Evolutionary conservation across 2,113 vertebrate species (phyloP).

Genomic region (Lagopus muta): DNA sequence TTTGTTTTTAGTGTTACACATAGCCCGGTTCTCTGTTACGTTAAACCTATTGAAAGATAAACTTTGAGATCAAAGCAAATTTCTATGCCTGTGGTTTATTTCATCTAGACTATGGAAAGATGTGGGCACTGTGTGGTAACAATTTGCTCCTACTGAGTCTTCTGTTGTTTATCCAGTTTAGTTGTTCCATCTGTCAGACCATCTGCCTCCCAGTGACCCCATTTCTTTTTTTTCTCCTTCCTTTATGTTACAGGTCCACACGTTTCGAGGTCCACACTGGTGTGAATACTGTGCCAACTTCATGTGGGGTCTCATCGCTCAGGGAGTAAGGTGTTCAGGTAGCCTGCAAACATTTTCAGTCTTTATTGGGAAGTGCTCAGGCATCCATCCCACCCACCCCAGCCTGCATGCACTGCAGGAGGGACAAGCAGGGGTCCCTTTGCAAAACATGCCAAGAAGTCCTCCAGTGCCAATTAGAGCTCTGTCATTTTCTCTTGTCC

Average conservation of each 20-base stretch:
- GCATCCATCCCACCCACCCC: neutral
- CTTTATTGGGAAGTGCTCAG: neutral
- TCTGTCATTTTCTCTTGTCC: neutral
- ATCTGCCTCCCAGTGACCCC: slow-evolving; percentile 56
- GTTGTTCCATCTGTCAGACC: slow-evolving; percentile 55
- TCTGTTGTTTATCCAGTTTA: slow-evolving; percentile 48
- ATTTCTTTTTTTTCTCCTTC: neutral
- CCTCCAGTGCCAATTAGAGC: rapidly evolving
- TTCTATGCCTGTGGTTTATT: slow-evolving; percentile 45
- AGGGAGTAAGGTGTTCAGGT: slow-evolving; percentile 98
- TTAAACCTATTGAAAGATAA: slow-evolving; percentile 37
- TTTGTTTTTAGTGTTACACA: neutral
- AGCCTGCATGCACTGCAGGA: neutral
- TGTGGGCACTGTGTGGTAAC: neutral
- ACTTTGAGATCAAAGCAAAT: slow-evolving; percentile 49
- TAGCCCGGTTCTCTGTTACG: neutral
- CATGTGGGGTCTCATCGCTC: slow-evolving; percentile 99
- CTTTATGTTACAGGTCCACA: slow-evolving; percentile 87
- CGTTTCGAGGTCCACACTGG: slow-evolving; percentile 96
- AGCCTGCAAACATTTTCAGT: slow-evolving; percentile 25
- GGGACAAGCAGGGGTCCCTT: neutral
- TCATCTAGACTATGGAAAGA: neutral
- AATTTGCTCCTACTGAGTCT: slow-evolving; percentile 23
- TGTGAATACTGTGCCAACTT: slow-evolving; percentile 99
- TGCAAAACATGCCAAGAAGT: neutral